Evolutionary conservation across 30 jellyfish, hydroid and myxozoan species (phyloP).

Genomic region (Cassiopea andromeda): DNA sequence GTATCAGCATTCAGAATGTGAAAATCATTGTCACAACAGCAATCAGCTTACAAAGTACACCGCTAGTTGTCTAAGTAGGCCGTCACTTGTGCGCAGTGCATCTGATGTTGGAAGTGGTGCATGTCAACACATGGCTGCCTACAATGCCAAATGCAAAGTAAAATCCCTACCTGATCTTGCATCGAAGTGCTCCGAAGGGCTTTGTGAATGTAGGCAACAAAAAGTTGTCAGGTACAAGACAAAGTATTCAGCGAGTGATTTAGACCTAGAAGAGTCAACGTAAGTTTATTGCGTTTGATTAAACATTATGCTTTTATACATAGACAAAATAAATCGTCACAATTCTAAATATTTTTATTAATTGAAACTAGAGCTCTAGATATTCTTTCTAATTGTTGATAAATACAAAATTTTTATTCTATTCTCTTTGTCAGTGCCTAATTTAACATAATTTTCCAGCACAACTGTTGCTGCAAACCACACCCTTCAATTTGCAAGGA

Average conservation of each 20-base stretch:
- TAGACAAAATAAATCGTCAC: too few species aligned
- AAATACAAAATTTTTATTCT: too few species aligned
- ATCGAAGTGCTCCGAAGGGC: constrained; percentile 11
- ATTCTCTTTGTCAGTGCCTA: too few species aligned
- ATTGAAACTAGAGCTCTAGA: too few species aligned
- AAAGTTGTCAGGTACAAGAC: constrained; percentile 12
- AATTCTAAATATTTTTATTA: too few species aligned
- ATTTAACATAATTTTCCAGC: too few species aligned
- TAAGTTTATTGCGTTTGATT: background rate
- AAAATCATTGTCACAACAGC: constrained; percentile 20
- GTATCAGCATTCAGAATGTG: constrained; percentile 29
- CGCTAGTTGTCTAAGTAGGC: constrained; percentile 48
- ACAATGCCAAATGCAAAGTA: constrained; percentile 33
- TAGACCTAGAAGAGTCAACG: constrained; percentile 9
- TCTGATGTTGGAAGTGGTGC: constrained; percentile 55
- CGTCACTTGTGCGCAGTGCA: constrained; percentile 45
- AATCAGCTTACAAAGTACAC: constrained; percentile 19
- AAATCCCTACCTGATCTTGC: constrained; percentile 57
- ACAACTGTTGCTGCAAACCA: too few species aligned
- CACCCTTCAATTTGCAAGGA: too few species aligned
- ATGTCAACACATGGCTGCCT: constrained; percentile 38
- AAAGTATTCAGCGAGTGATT: constrained; percentile 15
- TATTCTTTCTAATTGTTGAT: too few species aligned
- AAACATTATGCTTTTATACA: background rate
- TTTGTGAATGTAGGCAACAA: constrained; percentile 29